A percentile compares a stretch with the other conserved stretches of the same genome.
phyloP scores from a whole-genome alignment of 23 tunicate genomes.

The Ascidia mentula region DNA sequence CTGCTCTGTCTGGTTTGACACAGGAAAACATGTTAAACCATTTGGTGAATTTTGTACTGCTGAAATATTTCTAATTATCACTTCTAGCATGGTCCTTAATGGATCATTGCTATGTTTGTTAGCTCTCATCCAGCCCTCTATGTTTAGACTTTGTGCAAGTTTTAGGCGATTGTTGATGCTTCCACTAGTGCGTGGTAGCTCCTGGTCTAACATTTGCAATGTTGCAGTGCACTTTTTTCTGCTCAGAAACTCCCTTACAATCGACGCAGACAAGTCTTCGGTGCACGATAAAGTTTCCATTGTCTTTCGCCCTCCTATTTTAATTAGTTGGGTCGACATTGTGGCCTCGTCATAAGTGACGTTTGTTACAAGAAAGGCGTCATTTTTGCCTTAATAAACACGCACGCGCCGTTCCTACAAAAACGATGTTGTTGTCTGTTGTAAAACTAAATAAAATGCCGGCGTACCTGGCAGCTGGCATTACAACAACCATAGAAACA shows the following conservation, averaged over 20 bases:
- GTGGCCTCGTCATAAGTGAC: no score
- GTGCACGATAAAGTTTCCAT: neutral
- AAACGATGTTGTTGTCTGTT: no score
- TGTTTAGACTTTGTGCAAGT: slow-evolving; percentile 46
- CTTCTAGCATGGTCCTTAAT: slow-evolving; percentile 56
- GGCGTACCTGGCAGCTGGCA: no score
- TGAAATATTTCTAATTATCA: slow-evolving; percentile 16
- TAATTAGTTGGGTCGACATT: no score
- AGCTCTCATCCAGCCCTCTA: slow-evolving; percentile 38
- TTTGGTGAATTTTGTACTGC: neutral
- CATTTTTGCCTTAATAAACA: no score
- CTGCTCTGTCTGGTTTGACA: neutral
- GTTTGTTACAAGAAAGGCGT: no score
- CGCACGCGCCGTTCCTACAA: no score
- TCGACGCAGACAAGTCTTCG: slow-evolving; percentile 61
- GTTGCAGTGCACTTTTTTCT: slow-evolving; percentile 55
- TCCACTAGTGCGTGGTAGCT: slow-evolving; percentile 50
- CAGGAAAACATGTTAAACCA: neutral
- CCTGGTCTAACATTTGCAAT: slow-evolving; percentile 50
- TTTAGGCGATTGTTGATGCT: slow-evolving; percentile 76
- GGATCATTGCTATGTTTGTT: slow-evolving; percentile 36
- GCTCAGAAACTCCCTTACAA: slow-evolving; percentile 68
- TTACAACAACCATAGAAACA: no score
- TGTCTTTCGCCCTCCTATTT: no score
- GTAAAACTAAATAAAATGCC: no score